These are phyloP conservation scores for Palythoa heliodiscus DNA, from an alignment of 92 coral and sea anemone species.

Conservation along the genomic window DNA sequence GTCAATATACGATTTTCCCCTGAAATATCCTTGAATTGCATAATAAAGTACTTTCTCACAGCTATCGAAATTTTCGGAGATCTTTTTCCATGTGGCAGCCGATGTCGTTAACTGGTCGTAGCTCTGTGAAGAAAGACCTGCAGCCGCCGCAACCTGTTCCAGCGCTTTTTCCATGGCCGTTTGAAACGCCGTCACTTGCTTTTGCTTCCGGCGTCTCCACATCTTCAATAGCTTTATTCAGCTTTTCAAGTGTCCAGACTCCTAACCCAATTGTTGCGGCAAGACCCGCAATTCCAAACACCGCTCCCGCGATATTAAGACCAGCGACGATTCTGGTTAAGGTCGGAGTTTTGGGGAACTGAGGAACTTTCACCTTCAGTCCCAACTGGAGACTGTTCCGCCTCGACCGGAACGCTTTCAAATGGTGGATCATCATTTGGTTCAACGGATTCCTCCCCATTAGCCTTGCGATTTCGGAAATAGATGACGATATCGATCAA, in stretches of 20 bases:
- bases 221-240: constrained; percentile 52
- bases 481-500: constrained; percentile 13
- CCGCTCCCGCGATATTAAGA: constrained; percentile 58
- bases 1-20: constrained; percentile 37
- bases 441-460: constrained; percentile 37
- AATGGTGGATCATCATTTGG: constrained; percentile 38
- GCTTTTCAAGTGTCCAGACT: constrained; percentile 54
- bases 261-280: constrained; percentile 61
- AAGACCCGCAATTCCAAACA: constrained; percentile 63
- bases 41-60: constrained; percentile 48
- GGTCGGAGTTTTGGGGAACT: constrained; percentile 38
- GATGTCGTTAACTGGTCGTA: constrained; percentile 37
- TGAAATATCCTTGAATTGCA: constrained; percentile 59
- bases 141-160: constrained; percentile 45
- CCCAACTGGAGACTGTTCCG: constrained; percentile 13
- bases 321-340: constrained; percentile 41
- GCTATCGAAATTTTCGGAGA: constrained; percentile 56
- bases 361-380: constrained; percentile 37
- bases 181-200: constrained; percentile 44
- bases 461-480: constrained; percentile 40
- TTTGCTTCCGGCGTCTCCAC: constrained; percentile 63
- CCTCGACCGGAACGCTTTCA: constrained; percentile 48
- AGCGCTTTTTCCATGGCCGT: constrained; percentile 45
- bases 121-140: constrained; percentile 44
- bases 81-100: constrained; percentile 56